Conservation (phyloP, 1,140 invertebrate genomes). For the Lucilia sericata region DNA sequence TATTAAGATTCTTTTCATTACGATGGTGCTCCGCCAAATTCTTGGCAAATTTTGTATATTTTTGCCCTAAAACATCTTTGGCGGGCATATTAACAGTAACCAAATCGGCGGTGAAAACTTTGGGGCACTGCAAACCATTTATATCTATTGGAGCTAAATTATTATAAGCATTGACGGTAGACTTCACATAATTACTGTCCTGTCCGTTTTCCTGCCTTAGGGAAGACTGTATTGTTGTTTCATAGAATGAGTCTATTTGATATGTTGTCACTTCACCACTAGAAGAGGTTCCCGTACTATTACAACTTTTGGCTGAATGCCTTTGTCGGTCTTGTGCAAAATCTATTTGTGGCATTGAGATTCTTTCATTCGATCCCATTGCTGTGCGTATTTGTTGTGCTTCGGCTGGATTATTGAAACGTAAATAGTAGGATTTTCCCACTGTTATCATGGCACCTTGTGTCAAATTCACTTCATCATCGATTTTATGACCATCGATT, state of each 20-base stretch:
- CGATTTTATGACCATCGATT: conserved; percentile 60
- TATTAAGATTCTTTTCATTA: conserved; percentile 62
- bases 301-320: conserved; percentile 39
- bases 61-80: conserved; percentile 78
- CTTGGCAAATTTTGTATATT: conserved; percentile 70
- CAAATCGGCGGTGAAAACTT: conserved; percentile 82
- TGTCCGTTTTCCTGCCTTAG: background rate
- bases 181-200: background rate
- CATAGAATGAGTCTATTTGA: conserved; percentile 61
- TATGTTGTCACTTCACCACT: conserved; percentile 40
- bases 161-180: conserved; percentile 23
- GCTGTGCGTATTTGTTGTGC: conserved; percentile 80
- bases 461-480: conserved; percentile 63
- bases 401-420: conserved; percentile 91
- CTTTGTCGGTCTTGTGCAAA: conserved; percentile 62
- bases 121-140: conserved; percentile 74
- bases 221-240: conserved; percentile 55
- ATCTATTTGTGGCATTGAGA: conserved; percentile 77
- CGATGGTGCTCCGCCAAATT: conserved; percentile 67
- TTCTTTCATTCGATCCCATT: conserved; percentile 71
- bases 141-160: conserved; percentile 61
- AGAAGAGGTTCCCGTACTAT: background rate
- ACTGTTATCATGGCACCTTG: conserved; percentile 88
- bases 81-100: conserved; percentile 83
- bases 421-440: conserved; percentile 87